These are phyloP conservation scores for Schlechtendalia chinensis DNA, from an alignment of 1,140 invertebrate species.

Conservation along the genomic window DNA sequence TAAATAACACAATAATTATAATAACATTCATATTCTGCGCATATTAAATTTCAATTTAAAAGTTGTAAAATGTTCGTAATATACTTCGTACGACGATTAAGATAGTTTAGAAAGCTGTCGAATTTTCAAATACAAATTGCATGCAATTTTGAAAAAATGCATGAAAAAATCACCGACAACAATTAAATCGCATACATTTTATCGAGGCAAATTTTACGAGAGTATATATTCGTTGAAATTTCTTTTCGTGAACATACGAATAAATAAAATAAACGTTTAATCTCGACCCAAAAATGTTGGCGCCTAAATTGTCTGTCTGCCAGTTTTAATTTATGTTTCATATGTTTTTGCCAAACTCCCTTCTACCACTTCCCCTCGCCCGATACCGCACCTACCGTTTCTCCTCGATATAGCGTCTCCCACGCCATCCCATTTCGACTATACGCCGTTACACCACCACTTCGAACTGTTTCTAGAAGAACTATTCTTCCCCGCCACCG, in stretches of 20 bases:
- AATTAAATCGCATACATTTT: not conserved
- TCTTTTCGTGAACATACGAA: not conserved
- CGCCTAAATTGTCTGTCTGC: slow-evolving; percentile 40
- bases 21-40: too few relatives aligned
- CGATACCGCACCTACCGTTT: not conserved
- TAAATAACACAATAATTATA: too few relatives aligned
- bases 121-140: too few relatives aligned
- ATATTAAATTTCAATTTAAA: too few relatives aligned
- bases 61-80: too few relatives aligned
- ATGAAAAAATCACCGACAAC: not conserved
- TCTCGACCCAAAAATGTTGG: slow-evolving; percentile 31
- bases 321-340: slow-evolving; percentile 30
- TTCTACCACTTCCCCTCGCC: too few relatives aligned
- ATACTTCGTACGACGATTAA: too few relatives aligned
- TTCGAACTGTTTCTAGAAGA: too few relatives aligned
- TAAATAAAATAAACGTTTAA: slow-evolving; percentile 44
- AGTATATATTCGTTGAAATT: not conserved
- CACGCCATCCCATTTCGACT: not conserved
- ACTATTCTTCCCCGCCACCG: not conserved
- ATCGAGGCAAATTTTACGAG: not conserved
- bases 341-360: slow-evolving; percentile 29
- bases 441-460: not conserved
- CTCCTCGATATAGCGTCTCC: not conserved
- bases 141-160: too few relatives aligned
- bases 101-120: too few relatives aligned